Evolutionary conservation across 2,888 invertebrate genomes (phyloP).

Genomic region (Sinelater perroti): DNA sequence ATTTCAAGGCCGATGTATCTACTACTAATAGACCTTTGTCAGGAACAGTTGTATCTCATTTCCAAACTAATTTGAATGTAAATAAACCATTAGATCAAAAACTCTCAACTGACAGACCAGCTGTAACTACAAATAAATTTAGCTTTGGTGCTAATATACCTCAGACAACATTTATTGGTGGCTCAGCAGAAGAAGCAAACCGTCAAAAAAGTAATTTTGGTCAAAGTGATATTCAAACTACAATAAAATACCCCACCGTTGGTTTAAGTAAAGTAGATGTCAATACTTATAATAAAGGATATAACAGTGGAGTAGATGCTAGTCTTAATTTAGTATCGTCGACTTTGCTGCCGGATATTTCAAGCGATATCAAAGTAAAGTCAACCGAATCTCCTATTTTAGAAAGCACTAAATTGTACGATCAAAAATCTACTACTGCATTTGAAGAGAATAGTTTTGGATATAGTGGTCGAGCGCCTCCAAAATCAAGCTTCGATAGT

Average conservation of each 20-base stretch:
- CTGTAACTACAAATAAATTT: background rate
- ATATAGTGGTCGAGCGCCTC: background rate
- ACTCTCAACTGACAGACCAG: background rate
- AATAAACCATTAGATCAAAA: too few relatives aligned
- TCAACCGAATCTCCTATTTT: background rate
- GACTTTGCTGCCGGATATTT: conserved; percentile 1
- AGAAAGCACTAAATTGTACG: background rate
- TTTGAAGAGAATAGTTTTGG: background rate
- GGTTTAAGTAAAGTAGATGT: background rate
- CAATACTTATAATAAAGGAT: background rate
- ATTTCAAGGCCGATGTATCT: conserved; percentile 2
- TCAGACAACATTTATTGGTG: background rate
- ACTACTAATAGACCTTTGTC: background rate
- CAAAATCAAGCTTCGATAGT: conserved; percentile 6
- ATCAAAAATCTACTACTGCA: background rate
- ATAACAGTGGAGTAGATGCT: background rate
- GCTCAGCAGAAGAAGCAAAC: background rate
- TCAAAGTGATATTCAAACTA: background rate
- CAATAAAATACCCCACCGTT: background rate
- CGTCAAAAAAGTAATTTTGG: background rate
- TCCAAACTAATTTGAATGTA: too few relatives aligned
- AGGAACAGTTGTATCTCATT: too few relatives aligned
- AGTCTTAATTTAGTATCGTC: conserved; percentile 15
- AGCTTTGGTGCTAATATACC: background rate
- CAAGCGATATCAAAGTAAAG: background rate